phyloP scores from a whole-genome alignment of 2,113 vertebrate species.

The Notechis scutatus region DNA sequence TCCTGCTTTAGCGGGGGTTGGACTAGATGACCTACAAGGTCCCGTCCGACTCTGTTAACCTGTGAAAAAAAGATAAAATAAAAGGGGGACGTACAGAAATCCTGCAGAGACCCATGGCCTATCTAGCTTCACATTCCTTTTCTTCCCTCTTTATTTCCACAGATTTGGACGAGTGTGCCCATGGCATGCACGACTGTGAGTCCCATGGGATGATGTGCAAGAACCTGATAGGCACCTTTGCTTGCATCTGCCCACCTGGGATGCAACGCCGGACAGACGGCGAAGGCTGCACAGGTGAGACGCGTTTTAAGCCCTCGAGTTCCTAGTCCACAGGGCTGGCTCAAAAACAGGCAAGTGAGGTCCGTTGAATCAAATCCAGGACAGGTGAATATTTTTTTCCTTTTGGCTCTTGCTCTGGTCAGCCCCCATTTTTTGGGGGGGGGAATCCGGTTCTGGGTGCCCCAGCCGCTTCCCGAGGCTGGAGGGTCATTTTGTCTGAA shows the following conservation, averaged over 20 bases:
- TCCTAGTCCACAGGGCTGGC: not conserved
- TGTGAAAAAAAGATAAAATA: not conserved
- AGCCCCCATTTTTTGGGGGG: no score
- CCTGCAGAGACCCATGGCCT: no score
- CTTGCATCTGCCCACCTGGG: conserved; percentile 86
- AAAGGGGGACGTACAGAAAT: not conserved
- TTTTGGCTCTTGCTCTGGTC: not conserved
- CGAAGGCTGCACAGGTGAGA: conserved; percentile 90
- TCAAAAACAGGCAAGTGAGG: rapidly evolving
- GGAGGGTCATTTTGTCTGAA: not conserved
- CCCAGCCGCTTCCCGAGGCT: not conserved
- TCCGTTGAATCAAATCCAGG: not conserved
- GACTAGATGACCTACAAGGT: no score
- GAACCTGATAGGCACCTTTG: conserved; percentile 91
- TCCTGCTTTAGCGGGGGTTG: no score
- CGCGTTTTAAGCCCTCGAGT: not conserved
- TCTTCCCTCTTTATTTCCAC: not conserved
- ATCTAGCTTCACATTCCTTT: not conserved
- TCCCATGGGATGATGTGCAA: conserved; percentile 89
- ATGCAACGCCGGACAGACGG: conserved; percentile 81
- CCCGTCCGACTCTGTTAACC: not conserved
- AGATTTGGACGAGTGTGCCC: conserved; percentile 90
- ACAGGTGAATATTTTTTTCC: not conserved
- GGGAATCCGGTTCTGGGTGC: not conserved
- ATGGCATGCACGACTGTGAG: conserved; percentile 84